phyloP scores from a whole-genome alignment of 2,888 invertebrate genomes.

The Meganola albula region DNA sequence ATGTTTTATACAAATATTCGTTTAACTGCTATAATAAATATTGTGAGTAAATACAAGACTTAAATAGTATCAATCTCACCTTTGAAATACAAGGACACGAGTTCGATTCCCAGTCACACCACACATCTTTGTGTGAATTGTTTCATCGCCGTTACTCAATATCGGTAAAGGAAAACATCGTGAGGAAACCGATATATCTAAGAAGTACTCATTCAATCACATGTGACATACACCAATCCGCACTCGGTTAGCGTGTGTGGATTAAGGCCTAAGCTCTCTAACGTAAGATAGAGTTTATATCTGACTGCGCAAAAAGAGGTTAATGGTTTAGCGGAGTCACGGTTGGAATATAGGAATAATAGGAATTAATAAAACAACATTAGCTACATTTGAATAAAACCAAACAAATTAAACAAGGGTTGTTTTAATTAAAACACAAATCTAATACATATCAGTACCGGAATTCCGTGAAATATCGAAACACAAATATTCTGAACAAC shows the following conservation, averaged over 20 bases:
- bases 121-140: no score
- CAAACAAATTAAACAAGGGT: neutral
- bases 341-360: no score
- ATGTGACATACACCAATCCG: no score
- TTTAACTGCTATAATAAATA: neutral
- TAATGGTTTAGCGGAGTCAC: no score
- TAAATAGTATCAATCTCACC: neutral
- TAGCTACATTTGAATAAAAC: neutral
- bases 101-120: neutral
- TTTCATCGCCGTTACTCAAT: no score
- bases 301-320: no score
- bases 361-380: neutral
- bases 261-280: no score
- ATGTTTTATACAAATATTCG: slow-evolving; percentile 4
- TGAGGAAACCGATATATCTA: no score
- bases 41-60: neutral
- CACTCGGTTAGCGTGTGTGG: no score
- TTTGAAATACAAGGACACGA: neutral
- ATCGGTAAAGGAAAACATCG: no score
- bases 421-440: neutral
- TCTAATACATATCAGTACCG: neutral
- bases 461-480: neutral
- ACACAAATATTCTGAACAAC: neutral
- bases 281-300: no score
- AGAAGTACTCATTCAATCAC: no score